Evolutionary conservation across 2,888 invertebrate genomes (phyloP).

Genomic region (Calameuta filiformis): DNA sequence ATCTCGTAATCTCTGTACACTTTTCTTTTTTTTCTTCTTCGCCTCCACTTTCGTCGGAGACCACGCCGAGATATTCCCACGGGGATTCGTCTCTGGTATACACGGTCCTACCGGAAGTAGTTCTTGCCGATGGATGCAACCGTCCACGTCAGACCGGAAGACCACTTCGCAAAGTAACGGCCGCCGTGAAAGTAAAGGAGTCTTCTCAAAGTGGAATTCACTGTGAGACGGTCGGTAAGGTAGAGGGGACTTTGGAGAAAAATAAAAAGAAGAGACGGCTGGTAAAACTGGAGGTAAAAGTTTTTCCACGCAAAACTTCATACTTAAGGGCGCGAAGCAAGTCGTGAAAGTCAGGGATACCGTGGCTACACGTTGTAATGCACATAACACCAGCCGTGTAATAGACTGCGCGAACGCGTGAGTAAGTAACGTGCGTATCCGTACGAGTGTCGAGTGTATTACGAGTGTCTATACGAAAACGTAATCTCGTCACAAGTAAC

Average conservation of each 20-base stretch:
- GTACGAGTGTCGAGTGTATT: slow-evolving; percentile 9
- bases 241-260: not conserved
- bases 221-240: not conserved
- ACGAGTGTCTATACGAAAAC: not conserved
- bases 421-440: slow-evolving; percentile 11
- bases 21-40: not conserved
- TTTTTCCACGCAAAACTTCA: slow-evolving; percentile 35
- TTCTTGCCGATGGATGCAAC: not conserved
- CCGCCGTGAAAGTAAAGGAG: not conserved
- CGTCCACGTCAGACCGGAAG: not conserved
- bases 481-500: not conserved
- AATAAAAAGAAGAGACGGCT: not conserved
- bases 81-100: not conserved
- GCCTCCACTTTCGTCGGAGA: not conserved
- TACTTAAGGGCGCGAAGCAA: slow-evolving; percentile 22
- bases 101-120: not conserved
- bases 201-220: not conserved
- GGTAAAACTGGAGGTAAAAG: slow-evolving; percentile 25
- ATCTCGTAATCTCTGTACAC: not conserved
- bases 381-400: not conserved
- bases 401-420: not conserved
- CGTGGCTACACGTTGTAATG: slow-evolving; percentile 7
- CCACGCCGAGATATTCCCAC: not conserved
- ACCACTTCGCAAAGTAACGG: not conserved
- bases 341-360: slow-evolving; percentile 38